Percentiles rank a stretch among this genome's conserved stretches.
phyloP scores from a whole-genome alignment of 2,113 vertebrate genomes.

The Peromyscus californicus region DNA sequence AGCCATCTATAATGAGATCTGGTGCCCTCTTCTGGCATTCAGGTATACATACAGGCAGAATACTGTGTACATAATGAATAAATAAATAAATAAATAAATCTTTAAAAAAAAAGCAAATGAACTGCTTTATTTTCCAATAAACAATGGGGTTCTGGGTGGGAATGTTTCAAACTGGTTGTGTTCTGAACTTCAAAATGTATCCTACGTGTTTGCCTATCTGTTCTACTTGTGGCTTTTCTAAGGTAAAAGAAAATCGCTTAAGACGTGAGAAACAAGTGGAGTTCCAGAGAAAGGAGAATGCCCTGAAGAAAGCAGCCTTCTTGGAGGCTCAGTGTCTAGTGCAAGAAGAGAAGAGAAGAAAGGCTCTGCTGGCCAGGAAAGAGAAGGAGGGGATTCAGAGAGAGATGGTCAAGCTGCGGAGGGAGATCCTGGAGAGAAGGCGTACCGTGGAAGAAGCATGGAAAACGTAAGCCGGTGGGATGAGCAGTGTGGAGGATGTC shows the following conservation, averaged over 20 bases:
- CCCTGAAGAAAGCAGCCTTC: constrained; percentile 85
- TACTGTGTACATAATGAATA: too few species aligned
- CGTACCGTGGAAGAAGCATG: constrained; percentile 84
- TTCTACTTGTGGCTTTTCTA: constrained; percentile 32
- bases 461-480: constrained; percentile 87
- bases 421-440: constrained; percentile 91
- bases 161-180: constrained; percentile 19
- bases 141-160: neutral
- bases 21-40: too few species aligned
- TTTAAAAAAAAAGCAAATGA: constrained; percentile 31
- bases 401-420: constrained; percentile 93
- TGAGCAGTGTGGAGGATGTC: neutral
- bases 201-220: neutral
- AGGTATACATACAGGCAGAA: too few species aligned
- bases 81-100: too few species aligned
- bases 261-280: constrained; percentile 88
- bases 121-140: neutral
- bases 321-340: constrained; percentile 89
- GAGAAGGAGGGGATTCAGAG: constrained; percentile 92
- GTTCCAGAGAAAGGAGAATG: constrained; percentile 86
- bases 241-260: constrained; percentile 94
- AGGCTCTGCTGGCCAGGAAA: constrained; percentile 87
- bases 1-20: too few species aligned
- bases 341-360: constrained; percentile 88
- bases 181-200: constrained; percentile 52